A percentile compares a stretch with the other conserved stretches of the same genome.
phyloP scores from a whole-genome alignment of 1,140 invertebrate species.

The Euwallacea similis region DNA sequence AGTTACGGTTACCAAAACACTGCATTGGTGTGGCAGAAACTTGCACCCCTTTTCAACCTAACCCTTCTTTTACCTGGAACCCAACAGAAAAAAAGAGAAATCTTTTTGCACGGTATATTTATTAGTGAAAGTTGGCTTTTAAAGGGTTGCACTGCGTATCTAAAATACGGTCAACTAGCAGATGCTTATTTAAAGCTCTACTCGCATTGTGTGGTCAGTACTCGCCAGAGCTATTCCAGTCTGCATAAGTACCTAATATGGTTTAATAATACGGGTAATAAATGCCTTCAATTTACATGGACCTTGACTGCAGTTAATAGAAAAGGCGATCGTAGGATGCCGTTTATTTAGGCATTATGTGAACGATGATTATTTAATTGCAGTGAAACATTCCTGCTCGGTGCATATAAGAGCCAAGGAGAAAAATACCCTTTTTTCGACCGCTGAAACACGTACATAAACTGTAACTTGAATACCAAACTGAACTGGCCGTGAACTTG shows the following conservation, averaged over 20 bases:
- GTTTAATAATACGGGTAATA: slow-evolving; percentile 3
- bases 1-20: neutral
- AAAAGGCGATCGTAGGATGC: slow-evolving; percentile 4
- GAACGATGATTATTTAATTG: slow-evolving; percentile 1
- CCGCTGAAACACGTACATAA: neutral
- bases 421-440: too few relatives aligned
- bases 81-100: neutral
- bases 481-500: slow-evolving; percentile 22
- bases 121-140: neutral
- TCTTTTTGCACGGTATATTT: neutral
- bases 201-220: too few relatives aligned
- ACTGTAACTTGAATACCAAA: slow-evolving; percentile 8
- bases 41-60: neutral
- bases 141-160: too few relatives aligned
- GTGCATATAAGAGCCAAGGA: too few relatives aligned
- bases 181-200: too few relatives aligned
- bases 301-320: slow-evolving; percentile 11
- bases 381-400: too few relatives aligned
- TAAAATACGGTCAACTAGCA: too few relatives aligned
- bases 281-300: slow-evolving; percentile 3
- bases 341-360: slow-evolving; percentile 14
- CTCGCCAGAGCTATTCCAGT: neutral
- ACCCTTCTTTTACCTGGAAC: neutral
- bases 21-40: neutral
- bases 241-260: slow-evolving; percentile 5